Evolutionary conservation across 2,113 vertebrate species (phyloP).

Genomic region (Kryptolebias marmoratus): DNA sequence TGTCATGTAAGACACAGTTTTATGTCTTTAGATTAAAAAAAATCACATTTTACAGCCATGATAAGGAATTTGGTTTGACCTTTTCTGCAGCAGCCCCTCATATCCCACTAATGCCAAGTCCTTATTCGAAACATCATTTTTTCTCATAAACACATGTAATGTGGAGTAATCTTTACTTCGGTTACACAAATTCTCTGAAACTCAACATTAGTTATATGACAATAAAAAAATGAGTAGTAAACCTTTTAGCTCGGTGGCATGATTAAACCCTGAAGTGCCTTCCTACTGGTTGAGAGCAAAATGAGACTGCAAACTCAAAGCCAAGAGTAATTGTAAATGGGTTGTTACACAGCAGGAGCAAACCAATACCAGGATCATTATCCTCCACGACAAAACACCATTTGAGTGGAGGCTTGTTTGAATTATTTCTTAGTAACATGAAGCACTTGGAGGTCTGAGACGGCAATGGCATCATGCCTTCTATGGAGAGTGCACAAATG

Average conservation of each 20-base stretch:
- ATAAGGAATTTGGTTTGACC: too few species aligned
- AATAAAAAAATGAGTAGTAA: neutral
- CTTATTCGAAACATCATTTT: too few species aligned
- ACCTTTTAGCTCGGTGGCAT: neutral
- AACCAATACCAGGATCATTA: slow-evolving; percentile 52
- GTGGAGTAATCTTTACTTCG: neutral
- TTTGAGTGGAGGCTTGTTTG: slow-evolving; percentile 49
- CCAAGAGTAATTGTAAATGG: slow-evolving; percentile 26
- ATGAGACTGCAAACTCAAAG: neutral
- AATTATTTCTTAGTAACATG: slow-evolving; percentile 45
- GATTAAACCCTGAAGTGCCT: slow-evolving; percentile 4
- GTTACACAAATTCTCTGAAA: neutral
- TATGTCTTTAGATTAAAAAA: too few species aligned
- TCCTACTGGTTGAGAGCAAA: neutral
- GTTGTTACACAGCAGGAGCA: slow-evolving; percentile 29
- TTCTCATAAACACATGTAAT: too few species aligned
- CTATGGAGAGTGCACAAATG: slow-evolving; percentile 16
- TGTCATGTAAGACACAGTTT: too few species aligned
- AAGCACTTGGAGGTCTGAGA: slow-evolving; percentile 52
- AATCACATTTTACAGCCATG: too few species aligned
- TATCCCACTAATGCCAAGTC: too few species aligned
- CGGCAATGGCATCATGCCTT: slow-evolving; percentile 10
- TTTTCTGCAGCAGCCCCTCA: too few species aligned
- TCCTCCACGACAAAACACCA: slow-evolving; percentile 42
- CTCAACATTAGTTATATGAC: neutral